Conservation (phyloP, 2,888 invertebrate genomes). For the Leucophenga montana region DNA sequence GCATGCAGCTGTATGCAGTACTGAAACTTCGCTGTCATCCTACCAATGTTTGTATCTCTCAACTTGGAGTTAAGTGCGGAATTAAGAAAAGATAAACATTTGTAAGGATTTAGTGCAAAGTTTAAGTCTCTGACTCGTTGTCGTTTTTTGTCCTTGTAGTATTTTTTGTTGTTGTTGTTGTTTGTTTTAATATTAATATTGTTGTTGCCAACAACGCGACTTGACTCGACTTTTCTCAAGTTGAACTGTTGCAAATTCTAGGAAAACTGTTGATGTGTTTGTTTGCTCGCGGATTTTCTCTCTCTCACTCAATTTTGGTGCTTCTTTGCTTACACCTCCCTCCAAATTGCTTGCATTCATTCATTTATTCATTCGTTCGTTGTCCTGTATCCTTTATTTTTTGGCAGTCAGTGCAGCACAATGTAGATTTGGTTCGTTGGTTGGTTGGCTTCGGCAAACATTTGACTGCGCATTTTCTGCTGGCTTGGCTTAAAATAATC, state of each 20-base stretch:
- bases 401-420: neutral
- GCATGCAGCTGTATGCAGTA: constrained; percentile 39
- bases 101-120: constrained; percentile 71
- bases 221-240: constrained; percentile 27
- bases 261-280: constrained; percentile 22
- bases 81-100: constrained; percentile 73
- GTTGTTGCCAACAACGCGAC: constrained; percentile 4
- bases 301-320: neutral
- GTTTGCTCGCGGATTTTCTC: constrained; percentile 15
- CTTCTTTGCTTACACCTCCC: too few relatives aligned
- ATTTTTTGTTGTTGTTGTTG: constrained; percentile 30
- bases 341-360: neutral
- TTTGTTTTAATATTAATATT: constrained; percentile 25
- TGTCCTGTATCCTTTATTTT: neutral
- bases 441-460: constrained; percentile 12
- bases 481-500: constrained; percentile 14
- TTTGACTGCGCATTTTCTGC: constrained; percentile 19
- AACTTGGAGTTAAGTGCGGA: constrained; percentile 67
- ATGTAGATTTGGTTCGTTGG: neutral
- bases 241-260: constrained; percentile 9
- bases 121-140: constrained; percentile 60
- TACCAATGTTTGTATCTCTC: neutral
- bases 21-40: neutral
- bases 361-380: constrained; percentile 1
- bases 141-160: constrained; percentile 45